A percentile compares a stretch with the other conserved stretches of the same genome.
Conservation (phyloP, 2,888 invertebrate species). For the Agyllia agylla region DNA sequence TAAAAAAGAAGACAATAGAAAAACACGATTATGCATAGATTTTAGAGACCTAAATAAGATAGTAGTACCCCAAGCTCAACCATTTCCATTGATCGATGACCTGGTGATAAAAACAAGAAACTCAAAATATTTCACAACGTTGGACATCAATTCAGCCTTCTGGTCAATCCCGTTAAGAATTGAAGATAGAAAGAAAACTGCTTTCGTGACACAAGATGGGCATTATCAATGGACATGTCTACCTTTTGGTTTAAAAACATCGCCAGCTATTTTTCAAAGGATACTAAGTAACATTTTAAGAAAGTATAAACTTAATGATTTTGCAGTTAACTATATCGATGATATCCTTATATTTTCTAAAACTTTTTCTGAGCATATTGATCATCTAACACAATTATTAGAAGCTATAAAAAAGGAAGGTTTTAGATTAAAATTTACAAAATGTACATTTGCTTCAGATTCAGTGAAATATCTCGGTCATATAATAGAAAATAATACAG, state of each 20-base stretch:
- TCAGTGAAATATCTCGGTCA: conserved; percentile 59
- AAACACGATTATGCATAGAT: conserved; percentile 33
- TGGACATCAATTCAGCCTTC: conserved; percentile 82
- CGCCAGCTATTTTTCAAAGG: conserved; percentile 51
- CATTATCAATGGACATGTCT: conserved; percentile 51
- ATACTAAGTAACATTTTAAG: conserved; percentile 36
- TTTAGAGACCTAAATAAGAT: conserved; percentile 35
- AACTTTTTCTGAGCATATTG: conserved; percentile 16
- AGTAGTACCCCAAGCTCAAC: conserved; percentile 52
- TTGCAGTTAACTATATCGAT: conserved; percentile 34
- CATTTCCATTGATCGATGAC: conserved; percentile 80
- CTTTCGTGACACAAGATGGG: conserved; percentile 77
- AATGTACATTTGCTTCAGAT: conserved; percentile 64
- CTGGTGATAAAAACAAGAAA: conserved; percentile 79
- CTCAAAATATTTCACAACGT: conserved; percentile 79
- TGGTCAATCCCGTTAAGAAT: conserved; percentile 81
- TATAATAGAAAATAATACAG: conserved; percentile 63
- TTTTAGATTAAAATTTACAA: conserved; percentile 44
- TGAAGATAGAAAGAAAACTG: conserved; percentile 80
- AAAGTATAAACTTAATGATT: background rate
- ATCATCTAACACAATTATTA: background rate
- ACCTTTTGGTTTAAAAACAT: conserved; percentile 52
- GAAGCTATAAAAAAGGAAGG: background rate
- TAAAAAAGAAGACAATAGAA: conserved; percentile 37
- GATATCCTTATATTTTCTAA: conserved; percentile 60